Evolutionary conservation across 2,888 invertebrate genomes (phyloP), one percentile per base, ranked within the genome.

Genomic region (Tetranychus piercei): DNA sequence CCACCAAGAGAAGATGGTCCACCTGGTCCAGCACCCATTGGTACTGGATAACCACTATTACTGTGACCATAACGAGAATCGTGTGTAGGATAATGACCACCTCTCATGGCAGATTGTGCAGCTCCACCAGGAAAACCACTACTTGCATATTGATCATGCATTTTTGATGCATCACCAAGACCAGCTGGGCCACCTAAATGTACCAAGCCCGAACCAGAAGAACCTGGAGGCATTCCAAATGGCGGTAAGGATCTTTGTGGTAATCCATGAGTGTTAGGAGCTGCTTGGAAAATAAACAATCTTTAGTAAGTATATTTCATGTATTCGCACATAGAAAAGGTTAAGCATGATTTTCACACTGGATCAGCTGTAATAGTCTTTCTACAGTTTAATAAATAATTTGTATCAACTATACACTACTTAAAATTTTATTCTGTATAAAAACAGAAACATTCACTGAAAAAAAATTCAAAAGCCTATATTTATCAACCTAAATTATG

Each of bases 1-100:
- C 20, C 20, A 6, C 69, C 69, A 23, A 69, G 69, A 69, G 34
- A 43, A 8, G 71, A 45, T 72, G 55, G 74, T n/a, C 45, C 18
- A n/a, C n/a, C 73, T 7, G 22, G 64, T 4, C 70, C 20, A 23
- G 44, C 67, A 65, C 75, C 70, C 75, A 75, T 75, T 44, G 75
- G 72, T 18, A 74, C 43, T n/a, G 67, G 20, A 23, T 74, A 69
- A 8, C 69, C 75, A 45, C 71, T 73, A 22, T 18, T 73, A 22
- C 66, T 20, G 34, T 73, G 73, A 23, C 22, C 67, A 73, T 73
- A 73, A 44, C 73, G 66, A 22, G 66, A 23, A 66, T 65, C 66
- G 18, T 45, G 55, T 4, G 66, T 20, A 44, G 23, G 66, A 67
- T 66, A 73, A 22, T 73, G 73, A 34, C 73, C 73, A 11, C 73